Evolutionary conservation across 2,888 invertebrate genomes (phyloP), one percentile per base, ranked within the genome.

Genomic region (Tillus elongatus): DNA sequence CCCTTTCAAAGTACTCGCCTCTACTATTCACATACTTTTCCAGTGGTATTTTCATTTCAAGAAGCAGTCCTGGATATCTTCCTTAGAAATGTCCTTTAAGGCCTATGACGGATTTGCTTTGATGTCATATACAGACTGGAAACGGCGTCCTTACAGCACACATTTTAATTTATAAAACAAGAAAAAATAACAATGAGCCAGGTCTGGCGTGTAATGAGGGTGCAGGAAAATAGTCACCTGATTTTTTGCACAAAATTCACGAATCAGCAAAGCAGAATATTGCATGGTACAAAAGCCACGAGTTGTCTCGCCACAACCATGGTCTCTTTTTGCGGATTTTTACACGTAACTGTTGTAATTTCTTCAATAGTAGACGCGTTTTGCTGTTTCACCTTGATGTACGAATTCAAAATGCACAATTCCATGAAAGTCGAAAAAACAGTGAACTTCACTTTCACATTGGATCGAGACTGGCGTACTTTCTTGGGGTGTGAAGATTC

Each of bases 1-100:
- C 24, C 24, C 24, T 19, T 19, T 19, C 24, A 19, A 19, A 19
- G 24, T 19, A 19, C 24, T 19, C 24, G 6, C n/a, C 24, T 19
- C 6, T 19, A 6, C n/a, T 19, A 19, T 19, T 19, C 24, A 19
- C 24, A 19, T 19, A 19, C 24, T 19, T 19, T 19, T 19, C 24
- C 24, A 19, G 24, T n/a, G 24, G 24, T 19, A 19, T 19, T 19
- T 19, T n/a, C 24, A 19, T 19, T 19, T 19, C 6, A n/a, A n/a
- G 24, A 19, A 19, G 24, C 24, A 19, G 24, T 19, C 6, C 24
- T 19, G n/a, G 24, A 19, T 19, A n/a, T n/a, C n/a, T 19, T 19
- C 24, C 6, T 19, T 19, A 8, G 6, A 19, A n/a, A 19, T 19
- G 24, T 8, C 24, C 24, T 19, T 8, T 19, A 19, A 19, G 6